These are phyloP conservation scores for Rachycentron canadum DNA, from an alignment of 2,797 vertebrate species.

Conservation along the genomic window DNA sequence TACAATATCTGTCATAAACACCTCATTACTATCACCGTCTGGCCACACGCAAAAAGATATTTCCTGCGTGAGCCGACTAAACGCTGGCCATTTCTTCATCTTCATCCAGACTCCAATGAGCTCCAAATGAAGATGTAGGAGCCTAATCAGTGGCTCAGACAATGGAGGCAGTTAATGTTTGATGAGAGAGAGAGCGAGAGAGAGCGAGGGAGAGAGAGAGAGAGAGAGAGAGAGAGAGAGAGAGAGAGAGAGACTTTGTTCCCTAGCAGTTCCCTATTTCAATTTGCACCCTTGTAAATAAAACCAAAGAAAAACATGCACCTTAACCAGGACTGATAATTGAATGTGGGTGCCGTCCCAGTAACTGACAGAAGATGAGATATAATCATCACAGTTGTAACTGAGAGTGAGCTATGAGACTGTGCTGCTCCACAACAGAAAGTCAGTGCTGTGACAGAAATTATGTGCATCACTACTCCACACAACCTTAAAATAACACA, in stretches of 20 bases:
- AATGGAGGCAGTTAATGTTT: constrained; percentile 52
- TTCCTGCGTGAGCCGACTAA: constrained; percentile 43
- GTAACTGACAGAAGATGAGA: constrained; percentile 23
- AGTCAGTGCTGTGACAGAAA: constrained; percentile 13
- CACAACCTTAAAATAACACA: not conserved
- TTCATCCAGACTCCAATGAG: constrained; percentile 53
- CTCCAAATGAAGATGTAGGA: constrained; percentile 62
- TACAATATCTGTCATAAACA: constrained; percentile 62
- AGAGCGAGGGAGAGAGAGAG: no score
- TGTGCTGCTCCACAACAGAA: constrained; percentile 5
- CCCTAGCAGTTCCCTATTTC: constrained; percentile 1
- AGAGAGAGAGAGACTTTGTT: constrained; percentile 2
- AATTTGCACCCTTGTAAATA: constrained; percentile 19
- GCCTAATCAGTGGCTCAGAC: constrained; percentile 49
- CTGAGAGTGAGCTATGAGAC: constrained; percentile 9
- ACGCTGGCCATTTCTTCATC: constrained; percentile 62
- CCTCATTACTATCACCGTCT: constrained; percentile 60
- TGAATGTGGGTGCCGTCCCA: constrained; percentile 7
- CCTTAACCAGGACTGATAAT: constrained; percentile 44
- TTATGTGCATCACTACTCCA: not conserved
- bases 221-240: constrained; percentile 7
- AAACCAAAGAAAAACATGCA: constrained; percentile 20
- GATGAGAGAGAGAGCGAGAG: constrained; percentile 23
- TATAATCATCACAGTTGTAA: constrained; percentile 52
- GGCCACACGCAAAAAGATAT: constrained; percentile 17